phyloP scores from a whole-genome alignment of 2,113 vertebrate species.

The Balaeniceps rex region DNA sequence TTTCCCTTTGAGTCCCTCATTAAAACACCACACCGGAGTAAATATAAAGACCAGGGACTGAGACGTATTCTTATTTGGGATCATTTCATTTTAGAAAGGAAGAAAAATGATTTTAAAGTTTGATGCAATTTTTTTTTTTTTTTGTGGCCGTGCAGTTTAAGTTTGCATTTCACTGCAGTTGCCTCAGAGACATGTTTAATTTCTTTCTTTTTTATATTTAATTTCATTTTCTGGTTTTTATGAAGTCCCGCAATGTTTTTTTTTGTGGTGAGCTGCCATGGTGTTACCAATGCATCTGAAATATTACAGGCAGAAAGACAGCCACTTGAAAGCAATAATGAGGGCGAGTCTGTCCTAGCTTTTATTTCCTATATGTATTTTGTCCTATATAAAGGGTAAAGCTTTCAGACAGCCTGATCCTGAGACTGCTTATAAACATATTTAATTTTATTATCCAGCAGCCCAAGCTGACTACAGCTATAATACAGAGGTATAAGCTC shows the following conservation, averaged over 20 bases:
- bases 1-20: background rate
- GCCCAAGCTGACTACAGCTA: background rate
- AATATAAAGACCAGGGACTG: background rate
- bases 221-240: background rate
- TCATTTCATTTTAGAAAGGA: background rate
- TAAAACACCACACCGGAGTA: background rate
- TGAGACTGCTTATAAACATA: background rate
- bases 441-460: background rate
- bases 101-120: background rate
- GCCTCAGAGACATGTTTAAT: background rate
- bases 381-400: background rate
- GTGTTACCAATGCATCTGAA: background rate
- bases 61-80: background rate
- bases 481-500: background rate
- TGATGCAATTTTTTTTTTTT: background rate
- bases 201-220: background rate
- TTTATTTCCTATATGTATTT: background rate
- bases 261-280: background rate
- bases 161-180: background rate
- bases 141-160: background rate
- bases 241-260: background rate
- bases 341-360: background rate
- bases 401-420: background rate
- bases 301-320: background rate
- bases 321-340: background rate